Base-by-base conservation (phyloP, 2,888 invertebrate species). In the Gortyna flavago region DNA sequence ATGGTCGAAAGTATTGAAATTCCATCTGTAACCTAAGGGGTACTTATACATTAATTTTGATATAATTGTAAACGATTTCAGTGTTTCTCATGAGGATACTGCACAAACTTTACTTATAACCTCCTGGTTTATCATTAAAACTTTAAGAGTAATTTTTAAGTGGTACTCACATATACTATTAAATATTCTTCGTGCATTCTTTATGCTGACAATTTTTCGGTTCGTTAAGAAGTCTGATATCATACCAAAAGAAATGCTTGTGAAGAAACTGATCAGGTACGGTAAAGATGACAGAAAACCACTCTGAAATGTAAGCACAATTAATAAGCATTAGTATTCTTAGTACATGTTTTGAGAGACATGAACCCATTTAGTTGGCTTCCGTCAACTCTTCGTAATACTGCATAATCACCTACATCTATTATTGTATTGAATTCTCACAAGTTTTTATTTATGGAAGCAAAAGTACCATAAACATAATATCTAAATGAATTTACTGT, bases 231-330 rank as follows among this genome's bases (percentile, higher is more conserved):
- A 94, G 79, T 98, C 98, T 0, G 97, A 97, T 0, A 97, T 25
- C 35, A 95, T 93, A 38, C 98, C 97, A 79, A 97, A 96, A 0
- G 96, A 91, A n/a, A 97, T 95, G 66, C 97, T 96, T 0, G 91
- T 81, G 64, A 94, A 88, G n/a, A 96, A 97, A 77, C 97, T 97
- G 0, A 94, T 95, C 0, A 98, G 90, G 85, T 98, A 98, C 0
- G 98, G 97, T 21, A 97, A 85, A 0, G 97, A 97, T 0, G 97
- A 97, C 1, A 97, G 87, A 0, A 97, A 72, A 41, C 97, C 97
- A 89, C 97, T 97, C 97, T 97, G 92, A 77, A 96, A 96, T 38
- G 0, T 54, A 51, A 57, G 5, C 0, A 67, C 18, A 35, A 38
- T 11, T 68, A 18, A 32, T 25, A n/a, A 44, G n/a, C 11, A 11